Base-by-base conservation (phyloP, 2,797 vertebrate species). In the Hemitrygon akajei region DNA sequence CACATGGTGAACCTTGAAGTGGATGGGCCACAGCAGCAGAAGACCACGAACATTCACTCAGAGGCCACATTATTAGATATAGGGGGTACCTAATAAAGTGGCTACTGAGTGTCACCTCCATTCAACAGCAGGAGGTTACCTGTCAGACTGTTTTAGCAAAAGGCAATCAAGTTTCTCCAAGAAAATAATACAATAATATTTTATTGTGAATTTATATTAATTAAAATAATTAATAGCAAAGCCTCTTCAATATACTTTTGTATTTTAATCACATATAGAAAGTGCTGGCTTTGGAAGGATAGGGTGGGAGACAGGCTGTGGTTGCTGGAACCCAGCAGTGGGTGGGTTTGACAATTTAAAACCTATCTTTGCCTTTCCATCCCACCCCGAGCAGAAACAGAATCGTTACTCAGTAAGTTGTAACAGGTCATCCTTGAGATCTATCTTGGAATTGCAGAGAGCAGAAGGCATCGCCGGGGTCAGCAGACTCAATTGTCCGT, bases 121-220 rank as follows among this genome's bases (percentile, higher is more conserved):
- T 47, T 47, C 47, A 47, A 47, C 4, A 47, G 47, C 47, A 47
- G 47, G 47, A 47, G 47, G 63, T 14, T 14, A 66, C 63, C 63
- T 10, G 63, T 9, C 63, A 66, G 6, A 14, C 63, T 9, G 63
- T 27, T 73, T 25, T 73, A 25, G 20, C 22, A 73, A 2, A 0
- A 22, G 69, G 20, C 63, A 66, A 66, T 25, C 20, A 73, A 25
- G 71, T 66, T 66, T 66, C 14, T 10, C 63, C 63, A 66, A 66
- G 14, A 14, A 66, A 66, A 66, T 37, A 37, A 37, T 20, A 37
- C 11, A 22, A 37, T 89, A 34, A 69, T 7, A 22, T 4, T 22
- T 89, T 69, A 89, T 89, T 89, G 60, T 69, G 86, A 89, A 89
- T 37, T 89, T 89, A 89, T 89, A 89, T 89, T 89, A 89, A 89